Evolutionary conservation across 2,113 vertebrate species (phyloP).

Genomic region (Cephalopterus ornatus): DNA sequence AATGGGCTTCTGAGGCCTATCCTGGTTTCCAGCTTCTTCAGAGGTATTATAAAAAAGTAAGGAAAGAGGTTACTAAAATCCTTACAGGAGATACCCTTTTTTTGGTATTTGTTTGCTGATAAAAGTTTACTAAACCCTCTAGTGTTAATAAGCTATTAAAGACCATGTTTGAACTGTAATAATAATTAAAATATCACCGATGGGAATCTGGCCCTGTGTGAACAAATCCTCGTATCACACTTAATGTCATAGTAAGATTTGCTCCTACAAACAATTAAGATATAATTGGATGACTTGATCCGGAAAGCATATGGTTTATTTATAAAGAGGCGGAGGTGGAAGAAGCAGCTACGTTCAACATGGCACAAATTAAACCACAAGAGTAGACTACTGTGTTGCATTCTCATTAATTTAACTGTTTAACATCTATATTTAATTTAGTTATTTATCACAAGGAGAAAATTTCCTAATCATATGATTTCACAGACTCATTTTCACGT

Average conservation of each 20-base stretch:
- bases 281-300: slow-evolving; percentile 60
- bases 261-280: slow-evolving; percentile 60
- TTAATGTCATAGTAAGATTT: slow-evolving; percentile 54
- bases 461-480: neutral
- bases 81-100: neutral
- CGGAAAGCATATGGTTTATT: slow-evolving; percentile 65
- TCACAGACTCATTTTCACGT: neutral
- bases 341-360: neutral
- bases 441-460: neutral
- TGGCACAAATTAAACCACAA: neutral
- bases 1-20: neutral
- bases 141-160: neutral
- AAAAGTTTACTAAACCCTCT: neutral
- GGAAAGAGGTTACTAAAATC: neutral
- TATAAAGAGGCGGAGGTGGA: neutral
- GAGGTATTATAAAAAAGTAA: neutral
- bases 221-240: slow-evolving; percentile 36
- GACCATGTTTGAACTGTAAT: neutral
- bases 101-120: neutral
- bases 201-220: neutral
- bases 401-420: neutral
- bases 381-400: neutral
- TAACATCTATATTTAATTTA: neutral
- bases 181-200: slow-evolving; percentile 12
- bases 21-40: neutral